These are phyloP conservation scores for Myocastor coypus DNA, from an alignment of 2,113 vertebrate genomes.

Conservation along the genomic window DNA sequence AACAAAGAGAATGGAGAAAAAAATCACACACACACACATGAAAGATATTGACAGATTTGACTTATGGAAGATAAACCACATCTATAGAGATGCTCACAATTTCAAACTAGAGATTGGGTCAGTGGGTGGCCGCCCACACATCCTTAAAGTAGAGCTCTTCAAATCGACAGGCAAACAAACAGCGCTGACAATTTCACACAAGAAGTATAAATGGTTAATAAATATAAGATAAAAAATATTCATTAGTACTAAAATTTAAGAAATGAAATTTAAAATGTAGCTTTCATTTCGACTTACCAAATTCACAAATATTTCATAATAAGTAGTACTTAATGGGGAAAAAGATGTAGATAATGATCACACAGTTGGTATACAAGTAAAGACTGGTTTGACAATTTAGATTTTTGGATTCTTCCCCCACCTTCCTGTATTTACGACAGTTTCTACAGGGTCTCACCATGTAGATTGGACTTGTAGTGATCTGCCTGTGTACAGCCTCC, in stretches of 20 bases:
- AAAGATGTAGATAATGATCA: neutral
- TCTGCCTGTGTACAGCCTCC: too few relatives aligned
- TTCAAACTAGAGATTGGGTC: neutral
- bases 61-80: neutral
- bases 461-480: too few relatives aligned
- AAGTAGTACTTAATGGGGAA: neutral
- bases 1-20: neutral
- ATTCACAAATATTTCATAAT: conserved; percentile 44
- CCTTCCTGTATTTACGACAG: too few relatives aligned
- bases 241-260: neutral
- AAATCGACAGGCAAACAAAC: conserved; percentile 4
- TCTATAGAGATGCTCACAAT: neutral
- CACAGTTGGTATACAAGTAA: neutral
- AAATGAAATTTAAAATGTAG: neutral
- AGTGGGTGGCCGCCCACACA: neutral
- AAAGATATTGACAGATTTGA: neutral
- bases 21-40: neutral
- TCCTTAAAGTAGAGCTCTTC: neutral
- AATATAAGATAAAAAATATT: neutral
- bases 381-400: neutral
- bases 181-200: neutral
- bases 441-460: too few relatives aligned
- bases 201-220: neutral
- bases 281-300: neutral
- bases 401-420: neutral